Conservation (phyloP, 37 sponge, comb jelly and placozoan genomes). For the Spongilla lacustris region DNA sequence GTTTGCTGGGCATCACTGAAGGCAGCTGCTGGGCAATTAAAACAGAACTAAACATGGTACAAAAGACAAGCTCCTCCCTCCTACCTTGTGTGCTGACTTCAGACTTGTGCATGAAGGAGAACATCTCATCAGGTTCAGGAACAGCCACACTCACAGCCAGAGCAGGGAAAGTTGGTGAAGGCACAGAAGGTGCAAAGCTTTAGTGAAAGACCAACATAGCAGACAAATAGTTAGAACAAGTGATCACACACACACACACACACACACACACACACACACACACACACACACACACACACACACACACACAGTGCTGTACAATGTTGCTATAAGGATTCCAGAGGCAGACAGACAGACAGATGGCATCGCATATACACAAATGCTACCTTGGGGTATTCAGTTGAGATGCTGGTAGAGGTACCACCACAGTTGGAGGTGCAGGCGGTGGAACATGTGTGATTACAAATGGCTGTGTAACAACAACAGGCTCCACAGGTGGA, state of each 20-base stretch:
- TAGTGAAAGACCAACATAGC: not conserved
- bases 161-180: slow-evolving; percentile 60
- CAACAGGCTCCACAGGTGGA: not conserved
- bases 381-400: not conserved
- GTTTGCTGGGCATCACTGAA: too few species aligned
- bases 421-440: too few species aligned
- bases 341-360: slow-evolving; percentile 2
- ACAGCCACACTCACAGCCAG: slow-evolving; percentile 17
- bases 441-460: too few species aligned
- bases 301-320: too few species aligned
- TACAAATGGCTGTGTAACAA: too few species aligned
- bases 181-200: slow-evolving; percentile 48
- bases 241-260: too few species aligned
- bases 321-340: not conserved
- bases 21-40: too few species aligned
- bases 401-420: too few species aligned
- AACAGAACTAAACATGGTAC: too few species aligned
- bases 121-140: slow-evolving; percentile 10
- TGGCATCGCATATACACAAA: not conserved
- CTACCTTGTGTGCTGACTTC: slow-evolving; percentile 35
- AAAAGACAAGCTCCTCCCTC: too few species aligned
- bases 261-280: too few species aligned
- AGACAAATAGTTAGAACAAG: not conserved
- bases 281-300: too few species aligned
- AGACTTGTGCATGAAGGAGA: slow-evolving; percentile 76